Evolutionary conservation across 2,797 vertebrate species (phyloP).

Genomic region (Lacerta agilis): DNA sequence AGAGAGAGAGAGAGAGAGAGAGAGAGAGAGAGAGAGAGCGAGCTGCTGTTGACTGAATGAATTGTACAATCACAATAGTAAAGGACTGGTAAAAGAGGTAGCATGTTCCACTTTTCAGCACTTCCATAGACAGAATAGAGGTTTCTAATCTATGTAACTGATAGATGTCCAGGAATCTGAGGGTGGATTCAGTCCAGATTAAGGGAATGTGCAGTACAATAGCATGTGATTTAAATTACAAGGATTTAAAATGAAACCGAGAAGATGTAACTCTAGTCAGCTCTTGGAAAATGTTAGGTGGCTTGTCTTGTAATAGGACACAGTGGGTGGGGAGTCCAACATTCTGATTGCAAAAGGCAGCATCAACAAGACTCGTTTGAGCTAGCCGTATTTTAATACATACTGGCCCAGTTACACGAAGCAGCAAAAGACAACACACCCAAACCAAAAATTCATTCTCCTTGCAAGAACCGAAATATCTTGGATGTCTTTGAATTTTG

Average conservation of each 20-base stretch:
- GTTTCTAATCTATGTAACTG: conserved; percentile 1
- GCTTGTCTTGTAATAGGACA: not conserved
- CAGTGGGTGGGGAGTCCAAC: not conserved
- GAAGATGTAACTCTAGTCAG: not conserved
- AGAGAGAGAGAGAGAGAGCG: too few species aligned
- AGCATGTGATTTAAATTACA: not conserved
- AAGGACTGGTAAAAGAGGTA: not conserved
- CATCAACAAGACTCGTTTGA: not conserved
- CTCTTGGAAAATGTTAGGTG: not conserved
- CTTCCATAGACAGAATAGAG: not conserved
- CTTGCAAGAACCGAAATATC: not conserved
- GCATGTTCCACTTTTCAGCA: not conserved
- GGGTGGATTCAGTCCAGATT: not conserved
- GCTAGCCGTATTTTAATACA: not conserved
- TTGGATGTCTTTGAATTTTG: not conserved
- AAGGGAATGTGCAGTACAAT: not conserved
- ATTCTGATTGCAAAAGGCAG: not conserved
- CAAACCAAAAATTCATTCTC: not conserved
- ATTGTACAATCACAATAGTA: not conserved
- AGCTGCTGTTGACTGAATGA: not conserved
- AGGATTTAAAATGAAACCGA: conserved; percentile 14
- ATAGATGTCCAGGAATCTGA: not conserved
- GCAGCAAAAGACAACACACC: not conserved
- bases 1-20: too few species aligned
- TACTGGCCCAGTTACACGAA: not conserved